A percentile compares a stretch with the other conserved stretches of the same genome.
Evolutionary conservation across 2,113 vertebrate species (phyloP).

Genomic region (Paramisgurnus dabryanus): DNA sequence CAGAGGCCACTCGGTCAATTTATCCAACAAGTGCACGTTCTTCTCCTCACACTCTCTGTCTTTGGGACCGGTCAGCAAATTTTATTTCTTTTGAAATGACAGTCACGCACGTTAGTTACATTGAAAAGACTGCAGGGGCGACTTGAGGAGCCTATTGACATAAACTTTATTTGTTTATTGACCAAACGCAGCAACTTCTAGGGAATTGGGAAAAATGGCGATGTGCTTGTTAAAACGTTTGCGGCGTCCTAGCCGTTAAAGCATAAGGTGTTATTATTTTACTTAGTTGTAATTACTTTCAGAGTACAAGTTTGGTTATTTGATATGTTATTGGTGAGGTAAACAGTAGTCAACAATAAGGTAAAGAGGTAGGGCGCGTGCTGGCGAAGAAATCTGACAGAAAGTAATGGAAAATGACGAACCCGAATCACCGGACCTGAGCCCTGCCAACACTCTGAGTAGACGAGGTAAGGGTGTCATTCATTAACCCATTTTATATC

Average conservation of each 20-base stretch:
- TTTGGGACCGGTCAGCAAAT: background rate
- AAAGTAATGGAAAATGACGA: slow-evolving; percentile 78
- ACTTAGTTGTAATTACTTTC: background rate
- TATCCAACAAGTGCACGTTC: slow-evolving; percentile 23
- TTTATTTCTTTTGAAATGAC: slow-evolving; percentile 7
- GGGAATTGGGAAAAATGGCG: slow-evolving; percentile 60
- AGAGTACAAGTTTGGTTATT: background rate
- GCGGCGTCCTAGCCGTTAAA: slow-evolving; percentile 68
- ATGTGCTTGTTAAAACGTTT: slow-evolving; percentile 66
- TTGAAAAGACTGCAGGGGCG: background rate
- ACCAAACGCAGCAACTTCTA: background rate
- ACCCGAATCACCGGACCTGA: slow-evolving; percentile 52
- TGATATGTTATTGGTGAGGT: background rate
- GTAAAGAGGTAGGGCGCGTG: slow-evolving; percentile 29
- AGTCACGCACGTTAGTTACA: background rate
- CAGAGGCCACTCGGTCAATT: background rate
- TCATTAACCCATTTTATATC: background rate
- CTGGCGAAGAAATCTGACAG: slow-evolving; percentile 42
- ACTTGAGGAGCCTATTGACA: background rate
- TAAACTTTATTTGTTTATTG: background rate
- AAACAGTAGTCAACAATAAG: background rate
- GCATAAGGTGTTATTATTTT: slow-evolving; percentile 55
- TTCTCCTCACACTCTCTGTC: background rate
- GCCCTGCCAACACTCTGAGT: slow-evolving; percentile 55
- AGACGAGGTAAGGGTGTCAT: slow-evolving; percentile 65